Percentiles rank a stretch among this genome's conserved stretches.
phyloP scores from a whole-genome alignment of 2,797 vertebrate genomes.

The Echiichthys vipera region DNA sequence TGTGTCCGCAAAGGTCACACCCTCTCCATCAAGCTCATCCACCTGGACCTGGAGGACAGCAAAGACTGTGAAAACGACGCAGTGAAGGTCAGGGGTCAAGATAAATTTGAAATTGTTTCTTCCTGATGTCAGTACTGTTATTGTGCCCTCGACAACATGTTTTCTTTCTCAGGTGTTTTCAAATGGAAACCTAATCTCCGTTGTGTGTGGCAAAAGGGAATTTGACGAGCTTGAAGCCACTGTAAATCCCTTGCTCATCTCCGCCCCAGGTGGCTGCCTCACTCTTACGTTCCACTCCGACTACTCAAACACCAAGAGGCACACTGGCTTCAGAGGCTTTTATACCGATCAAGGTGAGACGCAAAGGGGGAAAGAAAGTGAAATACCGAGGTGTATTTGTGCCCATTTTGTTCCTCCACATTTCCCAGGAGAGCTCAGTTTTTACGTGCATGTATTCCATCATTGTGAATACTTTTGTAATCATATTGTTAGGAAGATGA shows the following conservation, averaged over 20 bases:
- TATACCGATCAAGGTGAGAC: constrained; percentile 88
- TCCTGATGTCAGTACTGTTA: neutral
- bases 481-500: neutral
- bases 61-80: constrained; percentile 89
- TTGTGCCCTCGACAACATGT: neutral
- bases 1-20: constrained; percentile 86
- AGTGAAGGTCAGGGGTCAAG: constrained; percentile 84
- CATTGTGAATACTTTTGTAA: neutral
- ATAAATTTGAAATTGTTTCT: neutral
- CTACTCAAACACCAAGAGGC: constrained; percentile 90
- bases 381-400: neutral
- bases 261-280: constrained; percentile 81
- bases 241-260: constrained; percentile 83
- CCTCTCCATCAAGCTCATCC: constrained; percentile 88
- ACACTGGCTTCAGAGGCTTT: constrained; percentile 91
- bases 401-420: neutral
- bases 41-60: constrained; percentile 92
- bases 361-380: neutral
- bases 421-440: neutral
- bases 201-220: constrained; percentile 85
- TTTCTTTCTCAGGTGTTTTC: constrained; percentile 71
- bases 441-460: neutral
- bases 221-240: constrained; percentile 68
- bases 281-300: constrained; percentile 88
- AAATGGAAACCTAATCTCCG: constrained; percentile 60